A percentile compares a stretch with the other conserved stretches of the same genome.
These are phyloP conservation scores for Diplolepis rosae DNA, from an alignment of 2,888 invertebrate genomes.

Conservation along the genomic window DNA sequence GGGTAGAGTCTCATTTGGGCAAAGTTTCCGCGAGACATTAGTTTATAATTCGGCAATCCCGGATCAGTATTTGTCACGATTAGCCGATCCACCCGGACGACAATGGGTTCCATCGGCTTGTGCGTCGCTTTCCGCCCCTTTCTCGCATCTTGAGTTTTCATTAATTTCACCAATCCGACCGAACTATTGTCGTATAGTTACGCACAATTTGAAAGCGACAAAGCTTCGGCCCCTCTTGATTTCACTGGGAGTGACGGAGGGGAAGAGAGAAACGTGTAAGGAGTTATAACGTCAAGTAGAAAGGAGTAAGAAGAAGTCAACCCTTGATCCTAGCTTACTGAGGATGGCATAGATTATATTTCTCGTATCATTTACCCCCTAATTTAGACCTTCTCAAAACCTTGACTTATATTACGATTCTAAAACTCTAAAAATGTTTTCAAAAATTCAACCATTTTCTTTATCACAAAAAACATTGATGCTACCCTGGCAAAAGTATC, in stretches of 20 bases:
- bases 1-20: constrained; percentile 57
- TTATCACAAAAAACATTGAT: too few species aligned
- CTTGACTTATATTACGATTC: background rate
- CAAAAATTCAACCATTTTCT: background rate
- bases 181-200: constrained; percentile 69
- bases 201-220: constrained; percentile 69
- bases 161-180: constrained; percentile 67
- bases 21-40: constrained; percentile 69
- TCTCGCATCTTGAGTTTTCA: constrained; percentile 62
- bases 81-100: constrained; percentile 62
- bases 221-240: constrained; percentile 50
- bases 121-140: constrained; percentile 50
- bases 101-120: constrained; percentile 52
- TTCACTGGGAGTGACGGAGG: constrained; percentile 58
- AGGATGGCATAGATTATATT: constrained; percentile 61
- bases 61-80: constrained; percentile 73
- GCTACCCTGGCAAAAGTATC: too few species aligned
- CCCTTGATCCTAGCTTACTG: background rate
- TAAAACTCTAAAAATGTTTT: background rate
- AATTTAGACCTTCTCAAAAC: constrained; percentile 44
- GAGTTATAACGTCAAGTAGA: constrained; percentile 28
- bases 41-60: constrained; percentile 72
- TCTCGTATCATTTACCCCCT: constrained; percentile 63
- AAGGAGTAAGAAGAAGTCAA: constrained; percentile 32
- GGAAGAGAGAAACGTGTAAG: constrained; percentile 27